These are phyloP conservation scores for Menura novaehollandiae DNA, from an alignment of 2,113 vertebrate species.

Conservation along the genomic window DNA sequence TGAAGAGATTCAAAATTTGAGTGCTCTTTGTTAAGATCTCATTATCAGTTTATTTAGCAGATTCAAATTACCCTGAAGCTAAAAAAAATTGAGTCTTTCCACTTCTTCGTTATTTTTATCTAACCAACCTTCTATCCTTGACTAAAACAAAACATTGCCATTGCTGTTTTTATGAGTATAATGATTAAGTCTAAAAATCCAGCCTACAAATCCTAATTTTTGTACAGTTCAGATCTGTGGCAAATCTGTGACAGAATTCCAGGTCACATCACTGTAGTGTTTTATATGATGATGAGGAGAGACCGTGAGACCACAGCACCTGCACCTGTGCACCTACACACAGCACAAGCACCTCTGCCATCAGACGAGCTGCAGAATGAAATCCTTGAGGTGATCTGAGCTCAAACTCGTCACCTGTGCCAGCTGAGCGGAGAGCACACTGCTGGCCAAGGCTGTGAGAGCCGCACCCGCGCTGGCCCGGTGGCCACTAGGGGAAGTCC, in stretches of 20 bases:
- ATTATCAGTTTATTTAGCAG: background rate
- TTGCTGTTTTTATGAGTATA: background rate
- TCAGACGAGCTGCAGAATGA: background rate
- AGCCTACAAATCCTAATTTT: background rate
- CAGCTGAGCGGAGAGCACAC: background rate
- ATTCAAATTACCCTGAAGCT: background rate
- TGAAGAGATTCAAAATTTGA: background rate
- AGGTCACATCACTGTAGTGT: background rate
- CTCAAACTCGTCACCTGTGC: background rate
- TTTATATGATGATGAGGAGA: background rate
- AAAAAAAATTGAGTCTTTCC: background rate
- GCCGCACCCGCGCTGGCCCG: rapidly evolving
- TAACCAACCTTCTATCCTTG: background rate
- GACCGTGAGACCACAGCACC: background rate
- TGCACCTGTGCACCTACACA: background rate
- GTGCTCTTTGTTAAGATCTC: background rate
- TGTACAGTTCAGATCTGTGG: background rate
- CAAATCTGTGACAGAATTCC: background rate
- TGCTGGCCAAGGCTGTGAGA: background rate
- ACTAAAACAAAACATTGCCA: background rate
- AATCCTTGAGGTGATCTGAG: background rate
- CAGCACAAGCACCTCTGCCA: background rate
- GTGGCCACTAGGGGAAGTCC: slow-evolving; percentile 1
- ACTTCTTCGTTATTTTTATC: background rate
- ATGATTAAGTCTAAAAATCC: background rate